Conservation (phyloP, 2,113 vertebrate genomes). For the Osmerus mordax region DNA sequence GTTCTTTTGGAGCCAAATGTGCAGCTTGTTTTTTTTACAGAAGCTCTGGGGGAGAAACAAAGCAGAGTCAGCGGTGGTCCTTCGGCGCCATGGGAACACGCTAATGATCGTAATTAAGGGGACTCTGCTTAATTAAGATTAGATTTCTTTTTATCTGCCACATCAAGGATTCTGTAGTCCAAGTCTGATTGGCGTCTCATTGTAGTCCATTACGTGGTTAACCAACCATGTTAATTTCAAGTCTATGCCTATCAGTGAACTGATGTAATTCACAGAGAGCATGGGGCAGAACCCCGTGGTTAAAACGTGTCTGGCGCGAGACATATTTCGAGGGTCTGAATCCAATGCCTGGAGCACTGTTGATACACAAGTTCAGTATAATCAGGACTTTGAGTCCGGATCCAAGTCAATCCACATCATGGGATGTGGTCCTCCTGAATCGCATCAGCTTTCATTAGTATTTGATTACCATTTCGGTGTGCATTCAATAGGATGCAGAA, state of each 20-base stretch:
- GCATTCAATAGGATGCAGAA: too few species aligned
- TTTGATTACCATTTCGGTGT: too few species aligned
- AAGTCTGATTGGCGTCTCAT: conserved; percentile 62
- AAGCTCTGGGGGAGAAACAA: not conserved
- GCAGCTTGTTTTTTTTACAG: not conserved
- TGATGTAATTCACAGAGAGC: conserved; percentile 46
- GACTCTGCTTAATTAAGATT: conserved; percentile 68
- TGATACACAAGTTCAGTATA: too few species aligned
- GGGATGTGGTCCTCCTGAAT: too few species aligned
- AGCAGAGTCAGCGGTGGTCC: not conserved
- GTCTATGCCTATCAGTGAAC: conserved; percentile 59
- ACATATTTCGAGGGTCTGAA: not conserved
- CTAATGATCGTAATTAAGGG: conserved; percentile 60
- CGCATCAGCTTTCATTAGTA: too few species aligned
- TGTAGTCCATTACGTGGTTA: conserved; percentile 64
- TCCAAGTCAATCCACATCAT: too few species aligned
- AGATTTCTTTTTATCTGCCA: conserved; percentile 69
- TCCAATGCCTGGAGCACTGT: too few species aligned
- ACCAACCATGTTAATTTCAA: conserved; percentile 67
- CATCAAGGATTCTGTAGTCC: conserved; percentile 68
- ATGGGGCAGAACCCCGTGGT: conserved; percentile 25
- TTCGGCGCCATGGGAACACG: conserved; percentile 32
- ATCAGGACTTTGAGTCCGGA: too few species aligned
- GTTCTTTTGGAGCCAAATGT: not conserved
- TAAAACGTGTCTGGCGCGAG: conserved; percentile 29